Base-by-base conservation (phyloP, 2,113 vertebrate genomes). In the Polypterus senegalus region DNA sequence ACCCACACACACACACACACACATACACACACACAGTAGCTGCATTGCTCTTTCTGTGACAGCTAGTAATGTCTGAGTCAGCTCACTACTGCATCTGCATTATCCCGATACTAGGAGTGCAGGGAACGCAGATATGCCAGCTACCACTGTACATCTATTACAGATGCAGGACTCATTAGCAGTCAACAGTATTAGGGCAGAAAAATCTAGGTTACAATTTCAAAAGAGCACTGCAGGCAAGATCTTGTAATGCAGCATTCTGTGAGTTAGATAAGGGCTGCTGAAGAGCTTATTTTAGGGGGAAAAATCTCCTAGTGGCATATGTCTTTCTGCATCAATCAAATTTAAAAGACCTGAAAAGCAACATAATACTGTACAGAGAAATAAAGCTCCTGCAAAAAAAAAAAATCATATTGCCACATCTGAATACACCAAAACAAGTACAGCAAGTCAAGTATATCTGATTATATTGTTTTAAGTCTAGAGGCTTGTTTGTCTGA, bases 151-250 rank as follows among this genome's bases (percentile, higher is more conserved):
- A 7, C 54, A 59, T 7, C 61, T 54, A 52, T 49, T 54, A 61
- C 47, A 56, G 48, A 57, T 9, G 47, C 57, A 55, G 54, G 5
- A 61, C 48, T 66, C 65, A 58, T 65, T 61, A 64, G 63, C 5
- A 61, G 57, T 51, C 55, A 68, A 10, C 48, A 61, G 57, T 67
- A 66, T 66, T 62, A 66, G 66, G 61, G 66, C 66, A 57, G 48
- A 10, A 48, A 9, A 55, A 67, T 65, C 54, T 66, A 62, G 66
- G 66, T 65, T 66, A 69, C 47, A n/a, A 47, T 56, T 53, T 65
- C 65, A 63, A 64, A 60, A 62, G 49, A 69, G 47, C 55, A 61
- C 58, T 54, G 66, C 46, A 57, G 10, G 47, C 57, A 48, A 61
- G 55, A 62, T 66, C 48, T 57, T 44, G 6, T 61, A n/a, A 48